Conservation (phyloP, 2,797 vertebrate species). For the Crocidura indochinensis region DNA sequence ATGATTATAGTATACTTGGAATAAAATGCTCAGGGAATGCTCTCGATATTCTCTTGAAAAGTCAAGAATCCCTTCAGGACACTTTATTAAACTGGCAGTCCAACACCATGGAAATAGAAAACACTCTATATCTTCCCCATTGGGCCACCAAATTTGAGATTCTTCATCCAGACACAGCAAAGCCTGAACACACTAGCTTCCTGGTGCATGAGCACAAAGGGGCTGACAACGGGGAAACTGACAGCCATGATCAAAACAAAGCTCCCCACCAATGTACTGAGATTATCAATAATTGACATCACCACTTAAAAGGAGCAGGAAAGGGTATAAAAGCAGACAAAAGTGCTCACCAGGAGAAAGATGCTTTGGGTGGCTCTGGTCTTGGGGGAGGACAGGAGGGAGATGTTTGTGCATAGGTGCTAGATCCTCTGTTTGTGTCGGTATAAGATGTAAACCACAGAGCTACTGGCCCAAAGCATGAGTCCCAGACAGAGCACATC, state of each 20-base stretch:
- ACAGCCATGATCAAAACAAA: no score
- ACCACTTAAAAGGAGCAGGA: neutral
- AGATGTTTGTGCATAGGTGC: neutral
- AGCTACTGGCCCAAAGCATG: neutral
- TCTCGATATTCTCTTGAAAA: no score
- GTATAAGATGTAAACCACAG: neutral
- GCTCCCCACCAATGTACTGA: neutral
- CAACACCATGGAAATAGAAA: no score
- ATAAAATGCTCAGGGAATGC: no score
- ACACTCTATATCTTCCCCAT: no score
- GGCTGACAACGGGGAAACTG: neutral
- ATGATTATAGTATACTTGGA: no score
- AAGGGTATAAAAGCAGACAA: neutral
- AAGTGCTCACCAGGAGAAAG: neutral
- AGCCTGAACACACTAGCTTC: no score
- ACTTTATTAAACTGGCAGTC: no score
- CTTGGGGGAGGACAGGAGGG: neutral
- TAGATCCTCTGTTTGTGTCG: neutral
- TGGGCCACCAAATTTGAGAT: no score
- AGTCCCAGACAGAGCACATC: neutral
- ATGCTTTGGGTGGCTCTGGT: neutral
- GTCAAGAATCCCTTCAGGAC: no score
- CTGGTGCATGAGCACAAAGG: neutral
- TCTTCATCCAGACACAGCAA: no score
- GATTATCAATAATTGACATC: no score